Evolutionary conservation across 35 echinoderm and acorn worm genomes (phyloP).

Genomic region (Chiridota heheva): DNA sequence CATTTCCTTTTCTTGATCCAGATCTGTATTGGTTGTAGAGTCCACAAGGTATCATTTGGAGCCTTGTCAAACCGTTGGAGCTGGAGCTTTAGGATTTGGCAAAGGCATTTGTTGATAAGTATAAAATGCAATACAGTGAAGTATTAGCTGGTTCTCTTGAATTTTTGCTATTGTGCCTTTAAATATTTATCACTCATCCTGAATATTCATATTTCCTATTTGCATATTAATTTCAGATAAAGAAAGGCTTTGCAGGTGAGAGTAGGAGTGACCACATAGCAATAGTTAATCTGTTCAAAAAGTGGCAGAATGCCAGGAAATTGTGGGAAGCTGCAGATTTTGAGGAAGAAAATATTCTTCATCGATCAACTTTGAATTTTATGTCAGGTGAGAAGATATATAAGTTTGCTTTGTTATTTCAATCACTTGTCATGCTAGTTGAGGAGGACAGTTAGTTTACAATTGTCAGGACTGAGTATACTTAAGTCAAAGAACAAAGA

Average conservation of each 20-base stretch:
- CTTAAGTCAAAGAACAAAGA: too few species aligned
- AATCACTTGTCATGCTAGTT: too few species aligned
- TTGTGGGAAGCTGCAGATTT: background rate
- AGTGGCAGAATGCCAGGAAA: constrained; percentile 38
- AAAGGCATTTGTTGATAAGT: background rate
- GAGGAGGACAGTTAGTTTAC: too few species aligned
- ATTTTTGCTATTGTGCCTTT: background rate
- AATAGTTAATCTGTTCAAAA: constrained; percentile 43
- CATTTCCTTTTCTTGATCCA: too few species aligned
- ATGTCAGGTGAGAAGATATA: constrained; percentile 38
- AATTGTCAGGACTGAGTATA: too few species aligned
- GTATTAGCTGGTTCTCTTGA: background rate
- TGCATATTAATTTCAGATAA: constrained; percentile 20
- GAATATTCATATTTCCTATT: background rate
- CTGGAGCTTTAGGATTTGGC: background rate
- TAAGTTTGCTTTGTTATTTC: too few species aligned
- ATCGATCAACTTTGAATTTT: constrained; percentile 55
- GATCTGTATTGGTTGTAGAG: too few species aligned
- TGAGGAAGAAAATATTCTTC: constrained; percentile 32
- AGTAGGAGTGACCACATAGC: constrained; percentile 65
- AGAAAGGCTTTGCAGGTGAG: constrained; percentile 42
- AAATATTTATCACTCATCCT: background rate
- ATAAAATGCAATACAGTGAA: background rate
- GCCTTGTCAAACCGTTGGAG: background rate
- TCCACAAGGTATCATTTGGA: too few species aligned